These are phyloP conservation scores for Drosophila meridiana DNA, from an alignment of 2,888 invertebrate species.

Conservation along the genomic window DNA sequence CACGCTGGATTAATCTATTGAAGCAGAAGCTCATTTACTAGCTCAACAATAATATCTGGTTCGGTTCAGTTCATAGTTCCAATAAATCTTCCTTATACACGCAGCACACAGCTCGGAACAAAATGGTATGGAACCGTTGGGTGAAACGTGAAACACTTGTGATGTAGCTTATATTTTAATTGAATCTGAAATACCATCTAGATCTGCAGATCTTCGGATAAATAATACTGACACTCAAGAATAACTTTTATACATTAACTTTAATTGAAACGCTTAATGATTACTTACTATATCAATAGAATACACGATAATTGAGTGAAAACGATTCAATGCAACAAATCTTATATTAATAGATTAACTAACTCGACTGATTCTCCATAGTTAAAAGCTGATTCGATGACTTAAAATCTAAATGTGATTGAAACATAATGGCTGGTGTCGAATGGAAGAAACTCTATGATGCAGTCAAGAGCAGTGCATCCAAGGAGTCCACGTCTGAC, in stretches of 20 bases:
- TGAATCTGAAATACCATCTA: not conserved
- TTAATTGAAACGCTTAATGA: conserved; percentile 46
- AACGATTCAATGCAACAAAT: conserved; percentile 51
- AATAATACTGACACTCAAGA: not conserved
- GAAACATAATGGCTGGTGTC: conserved; percentile 16
- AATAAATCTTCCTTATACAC: not conserved
- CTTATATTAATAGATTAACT: conserved; percentile 47
- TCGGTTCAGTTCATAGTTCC: not conserved
- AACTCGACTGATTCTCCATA: conserved; percentile 31
- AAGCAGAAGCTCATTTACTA: not conserved
- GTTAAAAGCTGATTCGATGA: not conserved
- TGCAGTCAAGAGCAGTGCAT: not conserved
- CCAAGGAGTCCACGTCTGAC: conserved; percentile 18
- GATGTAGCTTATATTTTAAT: not conserved
- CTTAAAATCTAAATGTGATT: conserved; percentile 27
- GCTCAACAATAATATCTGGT: not conserved
- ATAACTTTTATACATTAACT: conserved; percentile 11
- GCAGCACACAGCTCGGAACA: not conserved
- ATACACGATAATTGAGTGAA: conserved; percentile 29
- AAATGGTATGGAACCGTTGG: not conserved
- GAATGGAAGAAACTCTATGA: conserved; percentile 3
- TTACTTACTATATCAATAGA: conserved; percentile 37
- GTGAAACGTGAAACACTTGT: not conserved
- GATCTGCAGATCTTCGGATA: not conserved
- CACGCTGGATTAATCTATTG: not conserved